phyloP scores from a whole-genome alignment of 2,888 invertebrate species.

The Adineta ricciae region DNA sequence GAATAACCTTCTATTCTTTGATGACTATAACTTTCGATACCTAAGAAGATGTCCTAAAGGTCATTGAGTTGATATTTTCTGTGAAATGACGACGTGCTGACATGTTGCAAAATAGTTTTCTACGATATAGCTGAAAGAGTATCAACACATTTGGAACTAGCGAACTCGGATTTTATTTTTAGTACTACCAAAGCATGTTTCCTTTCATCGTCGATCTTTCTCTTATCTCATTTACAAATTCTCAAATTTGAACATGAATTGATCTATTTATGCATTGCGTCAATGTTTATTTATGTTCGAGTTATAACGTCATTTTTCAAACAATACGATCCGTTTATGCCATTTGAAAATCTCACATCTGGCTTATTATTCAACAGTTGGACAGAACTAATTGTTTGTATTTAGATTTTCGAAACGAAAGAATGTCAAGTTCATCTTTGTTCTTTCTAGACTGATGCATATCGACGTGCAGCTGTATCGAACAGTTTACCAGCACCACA shows the following conservation, averaged over 20 bases:
- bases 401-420: too few species aligned
- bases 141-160: too few species aligned
- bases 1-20: too few species aligned
- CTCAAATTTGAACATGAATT: conserved; percentile 91
- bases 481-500: background rate
- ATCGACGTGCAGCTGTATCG: background rate
- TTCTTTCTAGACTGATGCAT: background rate
- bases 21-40: too few species aligned
- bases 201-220: conserved; percentile 86
- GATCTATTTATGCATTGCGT: conserved; percentile 90
- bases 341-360: conserved; percentile 94
- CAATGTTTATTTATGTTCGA: conserved; percentile 93
- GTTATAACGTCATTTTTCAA: conserved; percentile 76
- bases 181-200: conserved; percentile 92
- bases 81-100: too few species aligned
- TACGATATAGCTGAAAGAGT: too few species aligned
- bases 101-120: too few species aligned
- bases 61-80: too few species aligned
- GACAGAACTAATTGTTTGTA: conserved; percentile 69
- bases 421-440: too few species aligned
- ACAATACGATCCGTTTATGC: conserved; percentile 95
- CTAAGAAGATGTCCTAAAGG: too few species aligned
- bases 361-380: conserved; percentile 80
- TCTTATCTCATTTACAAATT: conserved; percentile 85
- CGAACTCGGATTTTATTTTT: conserved; percentile 46